Percentiles rank a stretch among this genome's conserved stretches.
Evolutionary conservation across 2,888 invertebrate genomes (phyloP).

Genomic region (Watsonalla binaria): DNA sequence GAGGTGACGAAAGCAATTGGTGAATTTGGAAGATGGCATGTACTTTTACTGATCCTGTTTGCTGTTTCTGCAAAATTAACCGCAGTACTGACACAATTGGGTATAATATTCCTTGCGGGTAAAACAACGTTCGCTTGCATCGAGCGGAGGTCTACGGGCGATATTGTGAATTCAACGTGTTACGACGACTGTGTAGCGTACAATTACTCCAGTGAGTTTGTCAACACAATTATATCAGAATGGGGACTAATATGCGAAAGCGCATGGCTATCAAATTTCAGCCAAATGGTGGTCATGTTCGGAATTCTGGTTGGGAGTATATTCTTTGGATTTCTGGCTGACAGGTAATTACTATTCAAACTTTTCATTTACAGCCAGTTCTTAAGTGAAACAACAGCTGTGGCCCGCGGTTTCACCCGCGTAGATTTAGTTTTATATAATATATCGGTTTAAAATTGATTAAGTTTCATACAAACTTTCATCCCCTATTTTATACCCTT

Average conservation of each 20-base stretch:
- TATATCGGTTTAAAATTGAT: too few species aligned
- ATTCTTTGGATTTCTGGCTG: slow-evolving; percentile 82
- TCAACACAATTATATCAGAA: slow-evolving; percentile 83
- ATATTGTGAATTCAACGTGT: slow-evolving; percentile 57
- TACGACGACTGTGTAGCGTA: slow-evolving; percentile 70
- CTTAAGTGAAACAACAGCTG: too few species aligned
- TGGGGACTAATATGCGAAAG: slow-evolving; percentile 83
- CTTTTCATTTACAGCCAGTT: neutral
- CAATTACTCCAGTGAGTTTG: slow-evolving; percentile 79
- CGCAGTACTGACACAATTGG: slow-evolving; percentile 83
- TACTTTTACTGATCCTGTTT: slow-evolving; percentile 74
- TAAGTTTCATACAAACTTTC: too few species aligned
- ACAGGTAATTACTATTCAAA: slow-evolving; percentile 72
- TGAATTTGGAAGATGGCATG: slow-evolving; percentile 82
- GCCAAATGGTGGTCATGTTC: slow-evolving; percentile 84
- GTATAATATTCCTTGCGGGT: slow-evolving; percentile 84
- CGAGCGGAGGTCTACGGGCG: slow-evolving; percentile 32
- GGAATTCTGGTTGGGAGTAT: slow-evolving; percentile 84
- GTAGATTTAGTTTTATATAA: too few species aligned
- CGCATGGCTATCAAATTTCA: slow-evolving; percentile 79
- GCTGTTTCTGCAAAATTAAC: slow-evolving; percentile 82
- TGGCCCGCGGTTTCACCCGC: too few species aligned
- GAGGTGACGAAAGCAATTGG: slow-evolving; percentile 21
- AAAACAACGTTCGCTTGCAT: slow-evolving; percentile 71
- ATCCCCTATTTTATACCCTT: too few species aligned